phyloP scores from a whole-genome alignment of 2,888 invertebrate genomes.

The Trissolcus brochymenae region DNA sequence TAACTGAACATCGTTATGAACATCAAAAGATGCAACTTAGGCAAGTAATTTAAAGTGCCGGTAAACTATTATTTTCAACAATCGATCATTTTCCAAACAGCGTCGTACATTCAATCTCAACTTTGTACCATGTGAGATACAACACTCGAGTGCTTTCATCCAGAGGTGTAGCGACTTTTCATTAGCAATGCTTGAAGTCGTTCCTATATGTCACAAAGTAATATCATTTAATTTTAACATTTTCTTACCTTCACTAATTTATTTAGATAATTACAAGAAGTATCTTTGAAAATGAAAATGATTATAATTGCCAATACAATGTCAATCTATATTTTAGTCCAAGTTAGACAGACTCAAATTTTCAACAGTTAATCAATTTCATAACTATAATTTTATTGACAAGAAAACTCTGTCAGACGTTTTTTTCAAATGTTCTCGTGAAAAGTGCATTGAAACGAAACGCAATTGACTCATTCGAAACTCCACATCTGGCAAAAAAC shows the following conservation, averaged over 20 bases:
- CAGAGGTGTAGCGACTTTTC: too few species aligned
- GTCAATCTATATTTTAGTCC: too few species aligned
- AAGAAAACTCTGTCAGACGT: too few species aligned
- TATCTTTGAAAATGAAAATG: too few species aligned
- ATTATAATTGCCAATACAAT: too few species aligned
- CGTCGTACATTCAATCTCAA: conserved; percentile 28
- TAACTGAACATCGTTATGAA: conserved; percentile 57
- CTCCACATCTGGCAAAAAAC: conserved; percentile 16
- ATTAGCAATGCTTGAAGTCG: too few species aligned
- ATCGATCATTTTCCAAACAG: conserved; percentile 54
- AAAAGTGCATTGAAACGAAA: not conserved
- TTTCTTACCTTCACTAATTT: too few species aligned
- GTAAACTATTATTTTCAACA: conserved; percentile 51
- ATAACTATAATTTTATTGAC: too few species aligned
- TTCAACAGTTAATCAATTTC: too few species aligned
- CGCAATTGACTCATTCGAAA: conserved; percentile 13
- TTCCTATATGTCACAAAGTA: conserved; percentile 3
- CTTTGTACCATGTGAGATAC: not conserved
- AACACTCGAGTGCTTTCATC: too few species aligned
- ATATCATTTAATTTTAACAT: not conserved
- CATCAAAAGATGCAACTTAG: conserved; percentile 60
- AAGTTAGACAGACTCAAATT: too few species aligned
- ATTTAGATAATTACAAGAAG: too few species aligned
- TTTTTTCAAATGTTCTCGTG: not conserved
- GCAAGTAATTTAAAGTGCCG: conserved; percentile 57